Percentiles rank a stretch among this genome's conserved stretches.
phyloP scores from a whole-genome alignment of 1,140 invertebrate genomes.

The silkworm (Bombyx mori) region DNA sequence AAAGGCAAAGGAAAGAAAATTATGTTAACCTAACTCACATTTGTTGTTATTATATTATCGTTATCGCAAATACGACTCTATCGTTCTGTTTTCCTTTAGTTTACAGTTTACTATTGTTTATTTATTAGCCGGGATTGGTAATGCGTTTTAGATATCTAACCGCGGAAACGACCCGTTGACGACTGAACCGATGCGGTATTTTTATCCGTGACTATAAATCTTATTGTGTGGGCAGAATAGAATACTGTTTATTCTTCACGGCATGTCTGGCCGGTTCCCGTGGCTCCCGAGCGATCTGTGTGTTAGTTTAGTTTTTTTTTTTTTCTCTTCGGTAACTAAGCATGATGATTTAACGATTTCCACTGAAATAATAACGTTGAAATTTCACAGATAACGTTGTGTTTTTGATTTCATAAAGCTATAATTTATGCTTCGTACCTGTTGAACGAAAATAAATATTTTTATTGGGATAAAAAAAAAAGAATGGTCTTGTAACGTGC shows the following conservation, averaged over 20 bases:
- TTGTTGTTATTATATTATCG: too few relatives aligned
- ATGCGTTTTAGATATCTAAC: slow-evolving; percentile 20
- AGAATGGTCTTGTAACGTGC: too few relatives aligned
- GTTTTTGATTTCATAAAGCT: too few relatives aligned
- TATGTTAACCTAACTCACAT: too few relatives aligned
- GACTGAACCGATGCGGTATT: slow-evolving; percentile 58
- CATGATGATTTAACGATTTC: slow-evolving; percentile 16
- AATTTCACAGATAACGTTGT: too few relatives aligned
- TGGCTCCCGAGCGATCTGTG: not conserved
- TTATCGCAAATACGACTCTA: too few relatives aligned
- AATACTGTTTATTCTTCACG: slow-evolving; percentile 45
- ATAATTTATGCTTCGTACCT: too few relatives aligned
- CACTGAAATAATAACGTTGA: not conserved
- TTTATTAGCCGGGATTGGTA: slow-evolving; percentile 42
- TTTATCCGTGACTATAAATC: slow-evolving; percentile 64
- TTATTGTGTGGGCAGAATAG: slow-evolving; percentile 53
- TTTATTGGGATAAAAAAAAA: too few relatives aligned
- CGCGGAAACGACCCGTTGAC: slow-evolving; percentile 25
- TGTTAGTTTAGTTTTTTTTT: too few relatives aligned
- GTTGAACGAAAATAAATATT: not conserved
- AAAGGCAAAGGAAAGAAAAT: too few relatives aligned
- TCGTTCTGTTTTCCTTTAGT: not conserved
- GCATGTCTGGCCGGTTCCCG: slow-evolving; percentile 29
- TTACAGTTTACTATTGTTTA: slow-evolving; percentile 41
- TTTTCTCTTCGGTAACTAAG: slow-evolving; percentile 6